Evolutionary conservation across 92 coral and sea anemone genomes (phyloP).

Genomic region (Paragorgia papillata): DNA sequence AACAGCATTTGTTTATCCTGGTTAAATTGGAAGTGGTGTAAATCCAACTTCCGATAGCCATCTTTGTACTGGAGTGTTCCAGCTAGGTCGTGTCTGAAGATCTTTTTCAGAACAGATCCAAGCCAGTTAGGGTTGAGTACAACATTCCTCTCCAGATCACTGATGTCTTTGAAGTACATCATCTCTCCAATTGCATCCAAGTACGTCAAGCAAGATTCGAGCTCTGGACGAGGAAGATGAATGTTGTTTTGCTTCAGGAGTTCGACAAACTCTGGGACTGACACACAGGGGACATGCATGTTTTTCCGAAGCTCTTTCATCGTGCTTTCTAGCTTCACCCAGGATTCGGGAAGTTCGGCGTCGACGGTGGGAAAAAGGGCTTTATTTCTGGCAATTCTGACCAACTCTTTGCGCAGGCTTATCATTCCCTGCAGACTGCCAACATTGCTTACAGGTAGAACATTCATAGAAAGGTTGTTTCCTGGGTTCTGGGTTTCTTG

Average conservation of each 20-base stretch:
- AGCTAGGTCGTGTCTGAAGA: conserved; percentile 81
- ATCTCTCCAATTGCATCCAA: conserved; percentile 80
- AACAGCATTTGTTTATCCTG: conserved; percentile 55
- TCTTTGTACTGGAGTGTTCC: conserved; percentile 55
- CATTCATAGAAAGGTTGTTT: conserved; percentile 43
- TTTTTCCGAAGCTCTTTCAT: conserved; percentile 52
- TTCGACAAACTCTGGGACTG: conserved; percentile 59
- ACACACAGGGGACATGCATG: conserved; percentile 64
- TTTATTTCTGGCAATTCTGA: conserved; percentile 62
- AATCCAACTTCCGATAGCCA: conserved; percentile 44
- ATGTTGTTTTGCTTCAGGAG: conserved; percentile 54
- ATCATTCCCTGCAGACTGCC: conserved; percentile 67
- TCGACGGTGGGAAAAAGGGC: conserved; percentile 81
- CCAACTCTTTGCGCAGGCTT: conserved; percentile 65
- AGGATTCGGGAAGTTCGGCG: conserved; percentile 70
- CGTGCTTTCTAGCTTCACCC: conserved; percentile 70
- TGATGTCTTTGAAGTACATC: conserved; percentile 48
- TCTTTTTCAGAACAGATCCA: conserved; percentile 61
- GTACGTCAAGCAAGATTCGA: conserved; percentile 66
- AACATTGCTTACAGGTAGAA: conserved; percentile 80
- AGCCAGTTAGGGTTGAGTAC: conserved; percentile 85
- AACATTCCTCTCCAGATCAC: conserved; percentile 58
- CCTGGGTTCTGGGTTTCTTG: neutral
- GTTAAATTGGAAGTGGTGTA: conserved; percentile 54
- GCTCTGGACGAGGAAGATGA: conserved; percentile 46